Evolutionary conservation across 2,888 invertebrate species (phyloP).

Genomic region (Caenorhabditis wallacei): DNA sequence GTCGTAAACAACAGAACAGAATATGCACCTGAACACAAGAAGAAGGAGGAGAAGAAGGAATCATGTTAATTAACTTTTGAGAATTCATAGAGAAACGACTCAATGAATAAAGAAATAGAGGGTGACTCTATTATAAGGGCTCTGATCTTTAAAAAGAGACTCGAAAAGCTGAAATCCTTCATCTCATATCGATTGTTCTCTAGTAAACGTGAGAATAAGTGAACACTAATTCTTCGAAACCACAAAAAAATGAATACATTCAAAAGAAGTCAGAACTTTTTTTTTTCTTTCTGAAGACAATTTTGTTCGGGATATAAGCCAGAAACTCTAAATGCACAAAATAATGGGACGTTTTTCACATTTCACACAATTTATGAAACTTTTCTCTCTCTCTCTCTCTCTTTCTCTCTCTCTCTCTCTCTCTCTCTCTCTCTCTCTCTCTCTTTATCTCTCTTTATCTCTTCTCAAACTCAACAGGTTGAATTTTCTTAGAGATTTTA

Average conservation of each 20-base stretch:
- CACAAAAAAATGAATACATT: neutral
- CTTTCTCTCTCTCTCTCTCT: too few relatives aligned
- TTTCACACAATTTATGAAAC: neutral
- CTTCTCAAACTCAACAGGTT: too few relatives aligned
- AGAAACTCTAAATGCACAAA: neutral
- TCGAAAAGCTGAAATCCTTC: too few relatives aligned
- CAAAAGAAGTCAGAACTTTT: neutral
- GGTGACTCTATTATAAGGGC: too few relatives aligned
- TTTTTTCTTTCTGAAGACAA: neutral
- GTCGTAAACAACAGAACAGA: neutral
- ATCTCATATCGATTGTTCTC: too few relatives aligned
- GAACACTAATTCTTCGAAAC: neutral
- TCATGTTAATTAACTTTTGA: neutral
- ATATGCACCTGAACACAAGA: constrained; percentile 11
- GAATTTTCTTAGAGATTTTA: too few relatives aligned
- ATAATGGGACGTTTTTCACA: neutral
- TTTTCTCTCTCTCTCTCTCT: neutral
- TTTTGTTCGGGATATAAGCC: neutral
- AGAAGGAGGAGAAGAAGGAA: neutral
- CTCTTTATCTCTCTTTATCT: too few relatives aligned
- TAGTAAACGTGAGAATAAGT: neutral
- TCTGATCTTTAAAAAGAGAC: too few relatives aligned
- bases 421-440: too few relatives aligned
- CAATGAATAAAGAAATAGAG: neutral
- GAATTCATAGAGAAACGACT: neutral